Base-by-base conservation (phyloP, 2,888 invertebrate species). In the Tenthredo notha region DNA sequence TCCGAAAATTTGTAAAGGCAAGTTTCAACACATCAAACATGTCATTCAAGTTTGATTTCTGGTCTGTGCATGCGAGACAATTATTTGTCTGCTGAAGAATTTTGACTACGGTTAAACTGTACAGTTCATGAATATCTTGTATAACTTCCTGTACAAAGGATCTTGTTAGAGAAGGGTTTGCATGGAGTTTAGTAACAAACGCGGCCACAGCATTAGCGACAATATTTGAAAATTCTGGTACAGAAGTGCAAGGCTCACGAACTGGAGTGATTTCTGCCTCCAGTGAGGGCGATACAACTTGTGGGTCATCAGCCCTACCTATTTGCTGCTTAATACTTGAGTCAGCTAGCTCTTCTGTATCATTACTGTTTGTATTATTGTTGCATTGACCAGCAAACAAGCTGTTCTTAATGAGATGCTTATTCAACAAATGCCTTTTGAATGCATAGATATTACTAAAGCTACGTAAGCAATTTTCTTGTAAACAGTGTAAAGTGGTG, bases 361-460 rank as follows among this genome's bases (percentile, higher is more conserved):
- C 43, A n/a, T 50, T 50, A 50, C 25, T 50, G 6, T 50, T 7
- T 18, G 25, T 12, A 15, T 78, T 21, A 25, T 21, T 15, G 9
- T n/a, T 33, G 29, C 29, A 33, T 78, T 78, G 47, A 54, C 29
- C 29, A 33, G 29, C 29, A 33, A 33, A 33, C 29, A 33, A 58
- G 18, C 40, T 43, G 58, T 70, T 54, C 40, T 67, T 18, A 54
- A 25, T 50, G 33, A 58, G 67, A 86, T 86, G 86, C 83, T 85
- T 86, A 1, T 29, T 72, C 54, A 82, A 70, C 33, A 84, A 33
- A 84, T 87, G 87, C 50, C 67, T 70, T 84, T 74, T 37, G 78
- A 58, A 83, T 21, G 78, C 40, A 40, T 85, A 84, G 29, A 86
- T n/a, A 77, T 85, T 74, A n/a, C 65, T 84, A 43, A 87, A 87